Base-by-base conservation (phyloP, 2,888 invertebrate genomes). In the Tachina lurida region DNA sequence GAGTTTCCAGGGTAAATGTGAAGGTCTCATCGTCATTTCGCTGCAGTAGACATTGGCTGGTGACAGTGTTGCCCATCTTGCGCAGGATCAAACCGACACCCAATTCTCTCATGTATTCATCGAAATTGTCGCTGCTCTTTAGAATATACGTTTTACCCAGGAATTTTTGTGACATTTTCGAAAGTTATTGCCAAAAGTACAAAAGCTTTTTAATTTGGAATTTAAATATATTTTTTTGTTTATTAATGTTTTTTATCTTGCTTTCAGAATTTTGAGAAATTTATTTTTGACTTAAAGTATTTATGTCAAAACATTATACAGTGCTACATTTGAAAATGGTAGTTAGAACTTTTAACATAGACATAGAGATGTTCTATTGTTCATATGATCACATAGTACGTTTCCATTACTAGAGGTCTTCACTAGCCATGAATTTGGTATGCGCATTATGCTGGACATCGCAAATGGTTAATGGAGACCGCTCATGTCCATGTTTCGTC, bases 61-160 rank as follows among this genome's bases (percentile, higher is more conserved):
- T 15, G 2, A 81, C 10, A 10, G 67, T 74, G 41, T 81, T 81
- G 74, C 67, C 67, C 80, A 74, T 81, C 67, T 74, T 68, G 39
- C 80, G 80, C 17, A 80, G 67, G 58, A 43, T 60, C 80, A 74
- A 74, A 74, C 80, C 80, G 19, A 81, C 49, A 12, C 74, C 80
- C 67, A 81, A 19, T 19, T 67, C 52, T 5, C 52, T 67, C 74
- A 81, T 81, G 60, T 81, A 81, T 0, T 31, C 67, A 60, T 81
- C 74, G 15, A 81, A 81, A 67, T 74, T 74, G 43, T 74, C 31
- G n/a, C 74, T 81, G 1, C 39, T 52, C 9, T 22, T 43, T 31
- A 81, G 31, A 41, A 81, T 43, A 43, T 58, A 80, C 12, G 9
- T 74, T 43, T 41, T 47, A 2, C 73, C 73, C 41, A 80, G n/a